Percentiles rank a stretch among this genome's conserved stretches.
phyloP scores from a whole-genome alignment of 23 tunicate species.

The Halocynthia roretzi region DNA sequence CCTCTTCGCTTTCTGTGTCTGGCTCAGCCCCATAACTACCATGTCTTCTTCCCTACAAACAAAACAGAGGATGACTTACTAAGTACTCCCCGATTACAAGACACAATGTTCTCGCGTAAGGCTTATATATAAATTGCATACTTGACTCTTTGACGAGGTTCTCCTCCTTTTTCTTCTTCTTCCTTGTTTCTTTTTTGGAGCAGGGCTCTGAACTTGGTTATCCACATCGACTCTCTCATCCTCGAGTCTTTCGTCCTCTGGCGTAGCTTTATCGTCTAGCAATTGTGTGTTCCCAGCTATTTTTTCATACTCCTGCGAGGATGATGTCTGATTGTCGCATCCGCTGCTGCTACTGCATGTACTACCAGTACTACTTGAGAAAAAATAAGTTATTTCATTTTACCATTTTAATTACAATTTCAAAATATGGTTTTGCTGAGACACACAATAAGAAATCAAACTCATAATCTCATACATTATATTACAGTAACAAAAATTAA shows the following conservation, averaged over 20 bases:
- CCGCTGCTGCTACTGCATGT: slow-evolving; percentile 8
- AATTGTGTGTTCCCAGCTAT: no score
- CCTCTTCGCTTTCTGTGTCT: slow-evolving; percentile 20
- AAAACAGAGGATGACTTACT: not conserved
- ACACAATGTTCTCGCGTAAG: not conserved
- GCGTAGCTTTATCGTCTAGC: not conserved
- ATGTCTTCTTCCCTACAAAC: not conserved
- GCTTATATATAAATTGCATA: not conserved
- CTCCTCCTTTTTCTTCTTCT: slow-evolving; percentile 1
- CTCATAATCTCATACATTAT: no score
- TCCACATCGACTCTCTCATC: not conserved
- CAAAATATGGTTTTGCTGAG: no score
- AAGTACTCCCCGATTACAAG: not conserved
- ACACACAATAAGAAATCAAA: no score
- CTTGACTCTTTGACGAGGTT: not conserved
- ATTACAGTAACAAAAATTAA: no score
- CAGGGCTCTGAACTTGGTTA: not conserved
- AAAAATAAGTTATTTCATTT: no score
- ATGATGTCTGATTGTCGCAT: not conserved
- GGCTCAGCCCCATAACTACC: not conserved
- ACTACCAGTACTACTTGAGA: not conserved
- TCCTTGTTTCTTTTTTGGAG: not conserved
- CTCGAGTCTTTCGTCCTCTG: slow-evolving; percentile 1
- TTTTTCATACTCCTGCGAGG: not conserved
- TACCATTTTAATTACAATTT: no score